phyloP scores from a whole-genome alignment of 1,140 invertebrate species.

The Daktulosphaira vitifoliae region DNA sequence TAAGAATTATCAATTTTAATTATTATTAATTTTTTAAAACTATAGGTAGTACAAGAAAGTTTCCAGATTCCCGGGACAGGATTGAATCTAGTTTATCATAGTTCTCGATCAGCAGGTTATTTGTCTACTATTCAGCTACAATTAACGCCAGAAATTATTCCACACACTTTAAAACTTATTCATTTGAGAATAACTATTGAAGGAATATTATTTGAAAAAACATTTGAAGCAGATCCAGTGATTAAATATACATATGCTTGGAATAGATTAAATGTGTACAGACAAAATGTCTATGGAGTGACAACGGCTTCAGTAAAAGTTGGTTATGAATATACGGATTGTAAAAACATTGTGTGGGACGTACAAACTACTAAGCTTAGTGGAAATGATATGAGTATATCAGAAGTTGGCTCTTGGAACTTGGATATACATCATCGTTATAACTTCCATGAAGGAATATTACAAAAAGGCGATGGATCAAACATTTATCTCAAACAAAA shows the following conservation, averaged over 20 bases:
- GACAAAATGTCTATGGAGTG: conserved; percentile 85
- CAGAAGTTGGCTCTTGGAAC: conserved; percentile 93
- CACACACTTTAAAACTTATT: conserved; percentile 69
- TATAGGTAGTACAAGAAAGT: conserved; percentile 83
- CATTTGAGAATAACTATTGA: conserved; percentile 87
- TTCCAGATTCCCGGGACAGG: conserved; percentile 86
- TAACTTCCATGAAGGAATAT: conserved; percentile 95
- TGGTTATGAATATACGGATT: conserved; percentile 89
- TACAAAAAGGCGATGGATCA: conserved; percentile 94
- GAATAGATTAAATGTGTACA: conserved; percentile 93
- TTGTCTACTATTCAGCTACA: conserved; percentile 90
- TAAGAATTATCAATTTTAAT: not conserved
- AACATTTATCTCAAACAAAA: conserved; percentile 93
- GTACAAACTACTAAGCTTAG: conserved; percentile 88
- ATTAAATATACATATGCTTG: conserved; percentile 95
- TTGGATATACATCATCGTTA: conserved; percentile 94
- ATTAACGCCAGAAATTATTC: conserved; percentile 76
- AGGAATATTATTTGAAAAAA: conserved; percentile 84
- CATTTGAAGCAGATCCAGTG: conserved; percentile 88
- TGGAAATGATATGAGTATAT: conserved; percentile 92
- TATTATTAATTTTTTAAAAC: conserved; percentile 19
- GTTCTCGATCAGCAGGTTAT: conserved; percentile 82
- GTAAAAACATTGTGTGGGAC: conserved; percentile 90
- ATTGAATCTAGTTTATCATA: conserved; percentile 89
- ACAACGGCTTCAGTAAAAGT: conserved; percentile 88